A percentile compares a stretch with the other conserved stretches of the same genome.
Evolutionary conservation across 2,797 vertebrate genomes (phyloP).

Genomic region (Sebastes elongatus): DNA sequence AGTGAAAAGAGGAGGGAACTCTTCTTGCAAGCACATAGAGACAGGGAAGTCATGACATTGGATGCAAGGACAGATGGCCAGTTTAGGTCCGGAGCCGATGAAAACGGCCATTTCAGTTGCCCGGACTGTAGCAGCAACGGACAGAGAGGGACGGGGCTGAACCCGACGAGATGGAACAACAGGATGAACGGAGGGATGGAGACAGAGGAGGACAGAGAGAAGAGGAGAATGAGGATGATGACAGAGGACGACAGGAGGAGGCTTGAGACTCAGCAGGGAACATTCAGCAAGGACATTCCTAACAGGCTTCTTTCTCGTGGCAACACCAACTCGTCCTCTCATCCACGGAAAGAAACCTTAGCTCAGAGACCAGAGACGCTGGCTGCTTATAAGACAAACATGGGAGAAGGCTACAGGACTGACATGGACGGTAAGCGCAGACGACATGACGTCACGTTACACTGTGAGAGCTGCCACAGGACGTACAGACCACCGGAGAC

Average conservation of each 20-base stretch:
- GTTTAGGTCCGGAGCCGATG: slow-evolving; percentile 41
- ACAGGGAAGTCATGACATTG: slow-evolving; percentile 31
- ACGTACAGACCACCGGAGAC: slow-evolving; percentile 48
- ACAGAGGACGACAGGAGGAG: slow-evolving; percentile 43
- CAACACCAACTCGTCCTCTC: slow-evolving; percentile 28
- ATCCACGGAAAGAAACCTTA: slow-evolving; percentile 19
- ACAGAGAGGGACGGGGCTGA: slow-evolving; percentile 28
- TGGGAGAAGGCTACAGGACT: not conserved
- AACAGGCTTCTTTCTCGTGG: slow-evolving; percentile 12
- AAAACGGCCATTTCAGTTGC: slow-evolving; percentile 55
- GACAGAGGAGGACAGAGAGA: slow-evolving; percentile 37
- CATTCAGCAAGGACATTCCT: slow-evolving; percentile 3
- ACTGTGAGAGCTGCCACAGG: slow-evolving; percentile 68
- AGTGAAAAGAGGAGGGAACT: slow-evolving; percentile 68
- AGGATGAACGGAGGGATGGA: slow-evolving; percentile 41
- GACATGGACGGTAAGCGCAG: slow-evolving; percentile 9
- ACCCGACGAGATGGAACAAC: slow-evolving; percentile 38
- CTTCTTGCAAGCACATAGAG: slow-evolving; percentile 61
- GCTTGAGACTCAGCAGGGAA: slow-evolving; percentile 15
- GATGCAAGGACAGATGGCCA: slow-evolving; percentile 18
- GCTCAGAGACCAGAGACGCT: slow-evolving; percentile 15
- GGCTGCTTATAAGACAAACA: not conserved
- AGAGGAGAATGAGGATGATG: slow-evolving; percentile 61
- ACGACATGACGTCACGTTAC: slow-evolving; percentile 27
- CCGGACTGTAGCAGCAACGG: slow-evolving; percentile 60